A percentile compares a stretch with the other conserved stretches of the same genome.
phyloP scores from a whole-genome alignment of 2,797 vertebrate genomes.

The Gymnocypris eckloni region DNA sequence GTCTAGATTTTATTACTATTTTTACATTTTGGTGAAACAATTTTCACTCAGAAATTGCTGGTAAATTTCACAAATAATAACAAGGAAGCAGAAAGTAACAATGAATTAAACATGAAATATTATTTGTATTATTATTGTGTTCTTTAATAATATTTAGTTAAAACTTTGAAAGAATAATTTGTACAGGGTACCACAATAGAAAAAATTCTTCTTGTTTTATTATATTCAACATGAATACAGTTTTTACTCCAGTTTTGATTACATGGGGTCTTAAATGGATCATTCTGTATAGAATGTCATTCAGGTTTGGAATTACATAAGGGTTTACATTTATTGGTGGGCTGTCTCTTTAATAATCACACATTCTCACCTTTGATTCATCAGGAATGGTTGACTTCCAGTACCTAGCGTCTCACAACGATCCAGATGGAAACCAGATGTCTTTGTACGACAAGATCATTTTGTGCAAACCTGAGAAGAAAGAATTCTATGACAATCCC shows the following conservation, averaged over 20 bases:
- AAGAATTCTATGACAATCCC: slow-evolving; percentile 87
- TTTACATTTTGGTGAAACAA: not conserved
- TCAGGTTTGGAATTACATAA: not conserved
- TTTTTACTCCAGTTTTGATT: not conserved
- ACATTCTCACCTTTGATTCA: slow-evolving; percentile 10
- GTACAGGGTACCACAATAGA: not conserved
- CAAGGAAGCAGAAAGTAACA: not conserved
- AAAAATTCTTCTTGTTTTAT: not conserved
- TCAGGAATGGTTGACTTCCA: slow-evolving; percentile 97
- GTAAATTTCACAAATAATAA: not conserved
- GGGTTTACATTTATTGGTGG: not conserved
- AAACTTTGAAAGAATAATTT: too few relatives aligned
- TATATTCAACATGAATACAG: not conserved
- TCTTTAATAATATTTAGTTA: too few relatives aligned
- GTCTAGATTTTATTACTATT: too few relatives aligned
- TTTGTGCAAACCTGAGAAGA: slow-evolving; percentile 86
- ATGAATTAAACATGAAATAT: too few relatives aligned
- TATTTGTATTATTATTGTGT: too few relatives aligned
- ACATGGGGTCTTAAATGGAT: not conserved
- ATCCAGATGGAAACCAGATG: slow-evolving; percentile 69
- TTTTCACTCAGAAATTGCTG: not conserved
- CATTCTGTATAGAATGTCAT: not conserved
- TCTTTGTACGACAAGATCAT: slow-evolving; percentile 93
- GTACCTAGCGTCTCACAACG: slow-evolving; percentile 86
- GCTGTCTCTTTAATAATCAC: not conserved